phyloP scores from a whole-genome alignment of 2,888 invertebrate genomes.

The Drosophila nigricruria region DNA sequence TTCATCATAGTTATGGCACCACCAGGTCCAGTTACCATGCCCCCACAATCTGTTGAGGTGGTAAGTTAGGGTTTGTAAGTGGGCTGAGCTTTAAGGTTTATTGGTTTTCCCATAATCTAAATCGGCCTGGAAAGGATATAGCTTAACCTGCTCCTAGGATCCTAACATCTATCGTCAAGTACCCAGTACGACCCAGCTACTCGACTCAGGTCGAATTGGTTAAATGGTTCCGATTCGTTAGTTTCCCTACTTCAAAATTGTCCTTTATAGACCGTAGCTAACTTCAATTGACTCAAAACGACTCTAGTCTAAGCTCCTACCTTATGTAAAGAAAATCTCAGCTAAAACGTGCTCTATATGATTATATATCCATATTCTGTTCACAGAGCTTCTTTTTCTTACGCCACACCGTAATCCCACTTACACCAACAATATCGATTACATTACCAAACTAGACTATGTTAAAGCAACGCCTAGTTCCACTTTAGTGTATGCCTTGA shows the following conservation, averaged over 20 bases:
- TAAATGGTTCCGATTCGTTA: not conserved
- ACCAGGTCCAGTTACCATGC: slow-evolving; percentile 89
- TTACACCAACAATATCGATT: slow-evolving; percentile 60
- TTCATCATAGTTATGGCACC: slow-evolving; percentile 92
- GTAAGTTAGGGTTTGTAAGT: not conserved
- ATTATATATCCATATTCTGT: not conserved
- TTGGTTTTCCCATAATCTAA: not conserved
- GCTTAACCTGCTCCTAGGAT: not conserved
- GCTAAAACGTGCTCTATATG: not conserved
- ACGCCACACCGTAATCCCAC: slow-evolving; percentile 1
- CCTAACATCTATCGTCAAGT: not conserved
- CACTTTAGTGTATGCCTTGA: slow-evolving; percentile 59
- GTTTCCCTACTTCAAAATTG: not conserved
- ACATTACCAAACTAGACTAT: slow-evolving; percentile 55
- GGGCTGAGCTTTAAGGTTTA: not conserved
- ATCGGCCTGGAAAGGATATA: not conserved
- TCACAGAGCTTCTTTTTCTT: slow-evolving; percentile 9
- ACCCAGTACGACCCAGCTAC: not conserved
- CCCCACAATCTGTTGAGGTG: slow-evolving; percentile 88
- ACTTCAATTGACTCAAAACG: not conserved
- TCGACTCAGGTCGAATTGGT: not conserved
- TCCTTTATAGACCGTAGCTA: not conserved
- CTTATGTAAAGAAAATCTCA: not conserved
- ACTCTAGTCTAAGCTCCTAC: too few species aligned
- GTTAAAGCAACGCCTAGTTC: slow-evolving; percentile 47